phyloP scores from a whole-genome alignment of 2,888 invertebrate species.

The Pachycephus smyrnensis region DNA sequence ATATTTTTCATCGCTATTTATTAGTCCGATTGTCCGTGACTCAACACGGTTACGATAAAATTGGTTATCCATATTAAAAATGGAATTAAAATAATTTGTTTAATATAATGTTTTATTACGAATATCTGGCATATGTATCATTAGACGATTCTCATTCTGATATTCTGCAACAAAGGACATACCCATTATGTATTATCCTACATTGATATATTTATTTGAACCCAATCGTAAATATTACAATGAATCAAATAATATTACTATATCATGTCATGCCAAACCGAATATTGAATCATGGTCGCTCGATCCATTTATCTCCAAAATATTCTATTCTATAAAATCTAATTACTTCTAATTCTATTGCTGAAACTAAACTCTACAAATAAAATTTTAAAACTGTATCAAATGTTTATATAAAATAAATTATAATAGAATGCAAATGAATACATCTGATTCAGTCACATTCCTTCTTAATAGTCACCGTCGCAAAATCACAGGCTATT shows the following conservation, averaged over 20 bases:
- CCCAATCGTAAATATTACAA: slow-evolving; percentile 33
- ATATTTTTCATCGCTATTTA: neutral
- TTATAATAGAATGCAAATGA: slow-evolving; percentile 53
- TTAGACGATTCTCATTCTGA: slow-evolving; percentile 29
- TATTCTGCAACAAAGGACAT: slow-evolving; percentile 25
- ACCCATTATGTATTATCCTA: neutral
- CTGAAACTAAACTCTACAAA: slow-evolving; percentile 55
- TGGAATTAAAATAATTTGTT: slow-evolving; percentile 4
- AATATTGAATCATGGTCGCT: slow-evolving; percentile 50
- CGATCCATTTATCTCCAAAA: slow-evolving; percentile 54
- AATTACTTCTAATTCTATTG: slow-evolving; percentile 55
- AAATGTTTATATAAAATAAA: slow-evolving; percentile 66
- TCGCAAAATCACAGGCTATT: neutral
- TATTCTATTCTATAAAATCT: slow-evolving; percentile 54
- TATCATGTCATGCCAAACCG: slow-evolving; percentile 59
- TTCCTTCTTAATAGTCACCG: neutral
- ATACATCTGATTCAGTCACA: neutral
- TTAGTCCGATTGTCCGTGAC: slow-evolving; percentile 13
- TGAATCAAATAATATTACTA: slow-evolving; percentile 31
- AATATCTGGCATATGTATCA: slow-evolving; percentile 27
- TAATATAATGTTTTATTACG: neutral
- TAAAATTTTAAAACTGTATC: slow-evolving; percentile 58
- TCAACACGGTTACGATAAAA: neutral
- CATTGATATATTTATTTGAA: slow-evolving; percentile 39
- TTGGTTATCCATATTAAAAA: neutral